Conservation (phyloP, 2,113 vertebrate species). For the Benitochromis conjunctus region DNA sequence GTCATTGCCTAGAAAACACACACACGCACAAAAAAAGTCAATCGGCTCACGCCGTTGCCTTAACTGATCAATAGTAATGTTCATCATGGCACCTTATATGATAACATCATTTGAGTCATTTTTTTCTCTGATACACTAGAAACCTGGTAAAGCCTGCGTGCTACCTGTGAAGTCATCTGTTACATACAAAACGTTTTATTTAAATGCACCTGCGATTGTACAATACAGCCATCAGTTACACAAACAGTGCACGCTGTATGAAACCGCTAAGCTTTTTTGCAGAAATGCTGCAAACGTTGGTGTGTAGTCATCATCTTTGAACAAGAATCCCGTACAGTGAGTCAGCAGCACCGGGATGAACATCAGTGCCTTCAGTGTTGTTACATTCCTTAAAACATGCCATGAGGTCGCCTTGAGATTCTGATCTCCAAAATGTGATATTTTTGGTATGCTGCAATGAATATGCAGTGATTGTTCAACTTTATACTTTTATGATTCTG, state of each 20-base stretch:
- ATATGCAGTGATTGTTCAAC: neutral
- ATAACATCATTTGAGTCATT: neutral
- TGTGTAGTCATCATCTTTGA: neutral
- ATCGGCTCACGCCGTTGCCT: neutral
- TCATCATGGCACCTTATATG: neutral
- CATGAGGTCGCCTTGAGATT: neutral
- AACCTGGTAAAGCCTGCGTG: neutral
- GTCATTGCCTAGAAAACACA: neutral
- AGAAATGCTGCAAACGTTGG: neutral
- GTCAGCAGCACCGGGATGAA: neutral
- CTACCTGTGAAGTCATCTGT: neutral
- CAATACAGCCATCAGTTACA: neutral
- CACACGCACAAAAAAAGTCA: neutral
- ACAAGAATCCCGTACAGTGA: neutral
- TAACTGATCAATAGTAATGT: neutral
- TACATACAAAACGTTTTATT: neutral
- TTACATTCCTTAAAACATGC: constrained; percentile 15
- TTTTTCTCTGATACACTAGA: neutral
- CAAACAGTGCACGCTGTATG: neutral
- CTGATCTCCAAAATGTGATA: neutral
- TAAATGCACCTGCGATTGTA: neutral
- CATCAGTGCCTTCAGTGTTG: neutral
- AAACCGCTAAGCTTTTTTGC: neutral
- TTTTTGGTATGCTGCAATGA: neutral
- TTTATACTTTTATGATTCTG: neutral